These are phyloP conservation scores for Acleris sparsana DNA, from an alignment of 2,888 invertebrate genomes.

Conservation along the genomic window DNA sequence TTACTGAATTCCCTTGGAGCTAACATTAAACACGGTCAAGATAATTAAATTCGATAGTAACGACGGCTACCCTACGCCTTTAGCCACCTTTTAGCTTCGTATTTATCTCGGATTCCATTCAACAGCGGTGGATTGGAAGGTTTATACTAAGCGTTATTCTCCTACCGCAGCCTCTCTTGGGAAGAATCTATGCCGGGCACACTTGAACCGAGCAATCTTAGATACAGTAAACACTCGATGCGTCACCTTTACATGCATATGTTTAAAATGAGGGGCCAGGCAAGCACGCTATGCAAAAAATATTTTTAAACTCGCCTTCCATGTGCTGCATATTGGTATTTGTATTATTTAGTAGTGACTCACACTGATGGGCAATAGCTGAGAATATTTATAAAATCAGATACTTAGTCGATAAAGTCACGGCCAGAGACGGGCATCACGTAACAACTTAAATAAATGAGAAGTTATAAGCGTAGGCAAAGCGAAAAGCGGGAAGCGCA, in stretches of 20 bases:
- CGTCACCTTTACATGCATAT: neutral
- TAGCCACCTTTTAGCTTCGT: slow-evolving; percentile 15
- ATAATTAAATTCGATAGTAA: slow-evolving; percentile 19
- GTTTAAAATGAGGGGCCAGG: neutral
- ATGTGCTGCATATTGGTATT: too few relatives aligned
- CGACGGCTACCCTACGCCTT: neutral
- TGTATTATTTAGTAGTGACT: too few relatives aligned
- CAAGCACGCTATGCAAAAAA: too few relatives aligned
- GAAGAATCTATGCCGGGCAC: slow-evolving; percentile 24
- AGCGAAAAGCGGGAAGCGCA: too few relatives aligned
- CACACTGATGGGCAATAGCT: too few relatives aligned
- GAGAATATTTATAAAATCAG: too few relatives aligned
- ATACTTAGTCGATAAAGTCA: too few relatives aligned
- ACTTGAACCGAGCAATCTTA: slow-evolving; percentile 13
- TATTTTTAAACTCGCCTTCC: too few relatives aligned
- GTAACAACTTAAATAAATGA: too few relatives aligned
- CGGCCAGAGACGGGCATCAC: too few relatives aligned
- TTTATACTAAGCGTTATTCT: slow-evolving; percentile 25
- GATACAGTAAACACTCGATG: neutral
- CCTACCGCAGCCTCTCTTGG: slow-evolving; percentile 20
- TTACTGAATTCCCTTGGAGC: slow-evolving; percentile 11
- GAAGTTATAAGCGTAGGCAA: too few relatives aligned
- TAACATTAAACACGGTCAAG: slow-evolving; percentile 8
- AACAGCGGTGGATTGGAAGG: slow-evolving; percentile 23
- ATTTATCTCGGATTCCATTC: slow-evolving; percentile 23